Conservation (phyloP, 1,140 invertebrate species). For the Heliconius melpomene region DNA sequence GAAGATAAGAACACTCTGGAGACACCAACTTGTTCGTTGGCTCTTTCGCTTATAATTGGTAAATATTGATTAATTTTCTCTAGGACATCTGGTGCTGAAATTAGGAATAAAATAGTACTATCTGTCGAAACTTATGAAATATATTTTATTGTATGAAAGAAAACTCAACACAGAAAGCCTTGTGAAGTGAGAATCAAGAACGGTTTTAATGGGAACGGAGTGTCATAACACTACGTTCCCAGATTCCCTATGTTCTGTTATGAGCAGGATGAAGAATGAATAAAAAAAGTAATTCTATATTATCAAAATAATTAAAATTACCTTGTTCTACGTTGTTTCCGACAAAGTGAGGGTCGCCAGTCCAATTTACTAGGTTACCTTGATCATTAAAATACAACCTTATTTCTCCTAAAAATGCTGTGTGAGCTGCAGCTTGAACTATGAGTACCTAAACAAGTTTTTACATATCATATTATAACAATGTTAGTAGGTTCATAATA, state of each 20-base stretch:
- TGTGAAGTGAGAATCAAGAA: too few species aligned
- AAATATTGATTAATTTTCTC: slow-evolving; percentile 83
- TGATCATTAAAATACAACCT: slow-evolving; percentile 86
- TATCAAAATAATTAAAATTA: slow-evolving; percentile 49
- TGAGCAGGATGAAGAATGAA: too few species aligned
- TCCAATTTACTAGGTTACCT: slow-evolving; percentile 85
- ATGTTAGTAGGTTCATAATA: too few species aligned
- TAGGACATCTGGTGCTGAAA: slow-evolving; percentile 69
- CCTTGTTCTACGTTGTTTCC: slow-evolving; percentile 84
- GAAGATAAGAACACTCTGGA: slow-evolving; percentile 82
- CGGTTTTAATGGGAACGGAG: too few species aligned
- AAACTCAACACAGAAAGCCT: not conserved
- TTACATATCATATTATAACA: not conserved
- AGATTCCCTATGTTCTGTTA: too few species aligned
- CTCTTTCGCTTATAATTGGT: slow-evolving; percentile 80
- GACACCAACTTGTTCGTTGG: slow-evolving; percentile 80
- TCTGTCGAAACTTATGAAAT: not conserved
- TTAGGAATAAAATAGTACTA: not conserved
- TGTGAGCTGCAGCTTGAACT: slow-evolving; percentile 86
- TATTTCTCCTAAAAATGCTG: slow-evolving; percentile 88
- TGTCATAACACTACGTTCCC: too few species aligned
- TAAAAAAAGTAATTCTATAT: too few species aligned
- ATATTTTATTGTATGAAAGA: not conserved
- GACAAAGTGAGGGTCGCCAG: slow-evolving; percentile 88
- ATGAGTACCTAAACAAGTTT: slow-evolving; percentile 82